Conservation (phyloP, 2,888 invertebrate genomes). For the Rutpela maculata region DNA sequence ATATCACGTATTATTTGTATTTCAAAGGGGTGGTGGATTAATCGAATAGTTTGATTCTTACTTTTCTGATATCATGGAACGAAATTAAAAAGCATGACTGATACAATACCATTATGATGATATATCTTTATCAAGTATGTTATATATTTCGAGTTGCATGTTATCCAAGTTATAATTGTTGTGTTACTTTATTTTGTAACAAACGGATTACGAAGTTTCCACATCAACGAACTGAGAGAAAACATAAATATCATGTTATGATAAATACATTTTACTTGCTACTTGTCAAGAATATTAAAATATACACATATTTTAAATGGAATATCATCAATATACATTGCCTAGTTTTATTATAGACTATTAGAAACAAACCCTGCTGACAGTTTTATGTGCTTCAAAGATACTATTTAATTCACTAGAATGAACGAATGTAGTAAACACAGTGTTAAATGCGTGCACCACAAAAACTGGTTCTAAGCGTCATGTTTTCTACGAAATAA, state of each 20-base stretch:
- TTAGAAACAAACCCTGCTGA: not conserved
- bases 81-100: too few relatives aligned
- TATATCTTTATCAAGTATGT: too few relatives aligned
- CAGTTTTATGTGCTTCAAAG: not conserved
- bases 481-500: constrained; percentile 4
- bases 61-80: too few relatives aligned
- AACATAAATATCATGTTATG: not conserved
- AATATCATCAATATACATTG: not conserved
- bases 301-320: not conserved
- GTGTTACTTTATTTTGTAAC: too few relatives aligned
- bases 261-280: not conserved
- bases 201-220: too few relatives aligned
- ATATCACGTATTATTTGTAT: too few relatives aligned
- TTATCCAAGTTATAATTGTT: too few relatives aligned
- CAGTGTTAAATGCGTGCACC: not conserved
- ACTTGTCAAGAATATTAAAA: not conserved
- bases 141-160: too few relatives aligned
- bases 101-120: too few relatives aligned
- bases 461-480: not conserved
- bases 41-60: too few relatives aligned
- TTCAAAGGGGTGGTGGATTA: too few relatives aligned
- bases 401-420: not conserved
- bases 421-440: not conserved
- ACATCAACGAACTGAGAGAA: too few relatives aligned
- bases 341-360: not conserved